Evolutionary conservation across 2,113 vertebrate genomes (phyloP).

Genomic region (Lophochroa leadbeateri): DNA sequence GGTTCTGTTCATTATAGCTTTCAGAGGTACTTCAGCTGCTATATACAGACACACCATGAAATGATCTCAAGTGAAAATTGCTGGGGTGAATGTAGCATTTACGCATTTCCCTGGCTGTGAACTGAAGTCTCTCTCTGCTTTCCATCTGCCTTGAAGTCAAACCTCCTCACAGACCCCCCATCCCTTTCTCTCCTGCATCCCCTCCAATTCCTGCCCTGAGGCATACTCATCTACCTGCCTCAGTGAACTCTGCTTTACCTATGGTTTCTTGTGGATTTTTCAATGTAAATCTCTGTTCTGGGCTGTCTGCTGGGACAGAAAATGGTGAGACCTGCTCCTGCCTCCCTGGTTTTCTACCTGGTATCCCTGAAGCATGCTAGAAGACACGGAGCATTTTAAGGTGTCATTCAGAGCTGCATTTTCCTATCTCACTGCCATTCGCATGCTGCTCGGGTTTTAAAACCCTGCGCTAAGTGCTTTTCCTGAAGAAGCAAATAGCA

Average conservation of each 20-base stretch:
- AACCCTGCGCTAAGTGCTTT: constrained; percentile 53
- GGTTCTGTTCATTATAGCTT: constrained; percentile 1
- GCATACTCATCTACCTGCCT: neutral
- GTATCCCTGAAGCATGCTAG: constrained; percentile 27
- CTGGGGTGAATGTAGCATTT: constrained; percentile 58
- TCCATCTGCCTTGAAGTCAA: neutral
- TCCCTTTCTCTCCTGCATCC: constrained; percentile 18
- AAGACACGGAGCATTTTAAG: constrained; percentile 18
- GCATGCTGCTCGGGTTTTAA: constrained; percentile 67
- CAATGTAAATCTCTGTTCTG: neutral
- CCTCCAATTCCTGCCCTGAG: neutral
- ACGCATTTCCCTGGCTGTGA: constrained; percentile 61
- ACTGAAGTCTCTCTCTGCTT: constrained; percentile 60
- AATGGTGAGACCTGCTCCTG: neutral
- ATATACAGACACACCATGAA: constrained; percentile 44
- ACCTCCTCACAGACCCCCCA: neutral
- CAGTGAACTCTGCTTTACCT: neutral
- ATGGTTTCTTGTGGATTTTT: neutral
- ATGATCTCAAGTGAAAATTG: constrained; percentile 69
- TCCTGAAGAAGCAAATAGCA: constrained; percentile 57
- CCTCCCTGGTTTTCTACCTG: constrained; percentile 5
- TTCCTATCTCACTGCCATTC: constrained; percentile 59
- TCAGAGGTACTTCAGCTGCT: neutral
- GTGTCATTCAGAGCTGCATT: constrained; percentile 37
- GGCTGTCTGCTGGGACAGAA: neutral